Evolutionary conservation across 2,113 vertebrate species (phyloP).

Genomic region (Boulengeromyrus knoepffleri): DNA sequence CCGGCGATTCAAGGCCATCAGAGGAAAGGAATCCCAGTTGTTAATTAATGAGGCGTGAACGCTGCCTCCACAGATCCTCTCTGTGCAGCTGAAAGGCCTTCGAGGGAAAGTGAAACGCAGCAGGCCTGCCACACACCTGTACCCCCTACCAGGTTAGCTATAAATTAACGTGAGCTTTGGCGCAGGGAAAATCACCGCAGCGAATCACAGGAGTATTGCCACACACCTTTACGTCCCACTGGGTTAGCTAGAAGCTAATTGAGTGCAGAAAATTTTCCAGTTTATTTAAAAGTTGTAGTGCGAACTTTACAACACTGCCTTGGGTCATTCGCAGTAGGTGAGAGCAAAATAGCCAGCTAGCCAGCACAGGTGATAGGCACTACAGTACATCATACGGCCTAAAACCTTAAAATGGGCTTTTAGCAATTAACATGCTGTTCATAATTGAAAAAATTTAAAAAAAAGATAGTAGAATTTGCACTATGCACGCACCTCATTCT

Average conservation of each 20-base stretch:
- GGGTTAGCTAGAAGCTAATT: background rate
- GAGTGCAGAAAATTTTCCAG: background rate
- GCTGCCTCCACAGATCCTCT: conserved; percentile 27
- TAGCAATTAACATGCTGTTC: background rate
- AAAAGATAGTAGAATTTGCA: background rate
- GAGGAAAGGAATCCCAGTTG: conserved; percentile 36
- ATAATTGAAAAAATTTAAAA: background rate
- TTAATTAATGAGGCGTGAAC: conserved; percentile 41
- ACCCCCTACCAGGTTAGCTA: background rate
- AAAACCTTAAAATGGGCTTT: background rate
- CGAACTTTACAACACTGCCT: background rate
- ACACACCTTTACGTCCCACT: background rate
- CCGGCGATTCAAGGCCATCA: conserved; percentile 7
- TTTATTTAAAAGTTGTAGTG: background rate
- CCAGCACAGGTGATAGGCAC: background rate
- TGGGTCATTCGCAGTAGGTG: background rate
- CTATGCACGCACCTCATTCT: background rate
- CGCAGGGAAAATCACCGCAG: background rate
- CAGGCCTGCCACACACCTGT: background rate
- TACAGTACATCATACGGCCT: background rate
- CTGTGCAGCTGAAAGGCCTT: conserved; percentile 21
- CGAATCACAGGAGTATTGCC: background rate
- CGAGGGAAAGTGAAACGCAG: background rate
- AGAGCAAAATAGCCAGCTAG: background rate
- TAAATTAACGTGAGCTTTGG: background rate